phyloP scores from a whole-genome alignment of 2,113 vertebrate genomes.

The Poeciliopsis retropinna region DNA sequence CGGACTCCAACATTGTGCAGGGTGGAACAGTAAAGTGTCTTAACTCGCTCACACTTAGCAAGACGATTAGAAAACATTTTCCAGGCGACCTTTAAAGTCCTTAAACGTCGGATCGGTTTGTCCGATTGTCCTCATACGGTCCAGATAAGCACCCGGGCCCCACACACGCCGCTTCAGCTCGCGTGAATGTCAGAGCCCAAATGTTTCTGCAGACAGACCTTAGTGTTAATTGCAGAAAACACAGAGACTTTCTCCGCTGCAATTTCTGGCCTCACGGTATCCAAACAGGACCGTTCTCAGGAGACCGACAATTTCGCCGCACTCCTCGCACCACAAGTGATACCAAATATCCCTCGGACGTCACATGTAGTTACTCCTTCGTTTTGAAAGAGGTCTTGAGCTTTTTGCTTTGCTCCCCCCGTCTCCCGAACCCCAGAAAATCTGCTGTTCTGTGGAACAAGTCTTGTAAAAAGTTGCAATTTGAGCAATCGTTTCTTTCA shows the following conservation, averaged over 20 bases:
- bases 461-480: neutral
- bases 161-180: constrained; percentile 19
- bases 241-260: constrained; percentile 30
- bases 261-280: constrained; percentile 30
- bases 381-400: neutral
- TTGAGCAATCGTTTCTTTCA: neutral
- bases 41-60: neutral
- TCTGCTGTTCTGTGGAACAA: neutral
- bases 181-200: constrained; percentile 41
- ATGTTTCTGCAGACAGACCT: constrained; percentile 69
- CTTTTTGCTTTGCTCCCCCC: neutral
- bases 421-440: neutral
- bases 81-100: neutral
- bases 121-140: neutral
- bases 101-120: neutral
- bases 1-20: neutral
- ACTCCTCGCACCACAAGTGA: constrained; percentile 33
- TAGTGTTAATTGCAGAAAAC: constrained; percentile 68
- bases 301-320: constrained; percentile 40
- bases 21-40: neutral
- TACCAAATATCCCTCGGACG: neutral
- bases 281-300: constrained; percentile 24
- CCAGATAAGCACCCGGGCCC: too few relatives aligned
- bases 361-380: constrained; percentile 12
- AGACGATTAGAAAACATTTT: neutral